These are phyloP conservation scores for Apodemus speciosus DNA, from an alignment of 2,113 vertebrate species.

Conservation along the genomic window DNA sequence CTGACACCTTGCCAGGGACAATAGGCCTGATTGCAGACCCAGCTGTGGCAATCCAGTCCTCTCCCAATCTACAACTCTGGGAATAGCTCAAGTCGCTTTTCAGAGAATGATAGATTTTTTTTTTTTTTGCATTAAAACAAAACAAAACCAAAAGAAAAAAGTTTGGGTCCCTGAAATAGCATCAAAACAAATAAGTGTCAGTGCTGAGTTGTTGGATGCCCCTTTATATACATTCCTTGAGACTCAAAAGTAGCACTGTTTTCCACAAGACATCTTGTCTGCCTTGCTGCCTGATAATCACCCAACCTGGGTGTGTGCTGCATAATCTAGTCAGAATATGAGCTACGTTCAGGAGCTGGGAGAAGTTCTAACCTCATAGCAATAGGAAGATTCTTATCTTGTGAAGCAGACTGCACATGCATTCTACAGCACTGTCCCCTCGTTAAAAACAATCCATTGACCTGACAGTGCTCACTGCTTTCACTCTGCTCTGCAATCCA, in stretches of 20 bases:
- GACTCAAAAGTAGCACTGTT: constrained; percentile 58
- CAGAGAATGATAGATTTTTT: constrained; percentile 39
- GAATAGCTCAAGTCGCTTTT: constrained; percentile 67
- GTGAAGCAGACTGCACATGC: constrained; percentile 13
- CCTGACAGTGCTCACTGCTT: neutral
- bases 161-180: constrained; percentile 61
- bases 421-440: neutral
- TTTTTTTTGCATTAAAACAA: constrained; percentile 55
- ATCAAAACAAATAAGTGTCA: constrained; percentile 54
- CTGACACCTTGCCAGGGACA: neutral
- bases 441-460: neutral
- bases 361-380: neutral
- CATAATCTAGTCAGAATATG: constrained; percentile 24
- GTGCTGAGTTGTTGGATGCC: neutral
- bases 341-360: neutral
- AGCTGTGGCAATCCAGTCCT: constrained; percentile 42
- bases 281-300: neutral
- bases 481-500: neutral
- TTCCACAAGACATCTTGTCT: constrained; percentile 30
- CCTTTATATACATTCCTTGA: constrained; percentile 55
- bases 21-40: constrained; percentile 68
- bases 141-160: neutral
- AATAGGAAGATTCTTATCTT: neutral
- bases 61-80: constrained; percentile 27
- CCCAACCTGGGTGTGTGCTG: neutral